Percentiles rank a stretch among this genome's conserved stretches.
Evolutionary conservation across 2,113 vertebrate species (phyloP).

Genomic region (Phodopus roborovskii): DNA sequence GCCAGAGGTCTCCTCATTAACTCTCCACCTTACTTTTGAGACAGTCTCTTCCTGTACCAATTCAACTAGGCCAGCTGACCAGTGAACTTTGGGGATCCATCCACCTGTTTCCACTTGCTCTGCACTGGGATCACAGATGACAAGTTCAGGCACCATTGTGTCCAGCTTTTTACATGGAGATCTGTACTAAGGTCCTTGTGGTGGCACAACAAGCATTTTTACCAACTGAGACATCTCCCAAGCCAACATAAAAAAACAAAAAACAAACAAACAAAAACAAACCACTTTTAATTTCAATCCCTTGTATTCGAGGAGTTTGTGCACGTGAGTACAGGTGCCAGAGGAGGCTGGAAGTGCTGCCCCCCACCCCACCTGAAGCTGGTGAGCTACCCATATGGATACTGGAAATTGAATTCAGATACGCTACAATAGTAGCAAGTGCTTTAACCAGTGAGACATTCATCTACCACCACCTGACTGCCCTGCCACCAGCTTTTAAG

Average conservation of each 20-base stretch:
- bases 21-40: not conserved
- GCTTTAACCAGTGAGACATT: not conserved
- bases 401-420: not conserved
- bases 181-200: not conserved
- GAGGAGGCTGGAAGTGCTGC: not conserved
- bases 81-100: not conserved
- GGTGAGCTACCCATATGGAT: not conserved
- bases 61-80: too few species aligned
- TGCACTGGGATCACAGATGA: not conserved
- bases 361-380: not conserved
- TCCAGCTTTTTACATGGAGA: not conserved
- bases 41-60: not conserved
- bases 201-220: not conserved
- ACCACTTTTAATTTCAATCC: not conserved
- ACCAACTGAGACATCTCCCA: not conserved
- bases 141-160: not conserved
- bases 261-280: not conserved
- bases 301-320: not conserved
- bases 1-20: not conserved
- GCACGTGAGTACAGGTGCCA: not conserved
- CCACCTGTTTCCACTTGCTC: not conserved
- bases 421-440: not conserved
- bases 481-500: not conserved
- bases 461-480: not conserved
- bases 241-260: not conserved